phyloP scores from a whole-genome alignment of 2,888 invertebrate species.

The Philaethria dido region DNA sequence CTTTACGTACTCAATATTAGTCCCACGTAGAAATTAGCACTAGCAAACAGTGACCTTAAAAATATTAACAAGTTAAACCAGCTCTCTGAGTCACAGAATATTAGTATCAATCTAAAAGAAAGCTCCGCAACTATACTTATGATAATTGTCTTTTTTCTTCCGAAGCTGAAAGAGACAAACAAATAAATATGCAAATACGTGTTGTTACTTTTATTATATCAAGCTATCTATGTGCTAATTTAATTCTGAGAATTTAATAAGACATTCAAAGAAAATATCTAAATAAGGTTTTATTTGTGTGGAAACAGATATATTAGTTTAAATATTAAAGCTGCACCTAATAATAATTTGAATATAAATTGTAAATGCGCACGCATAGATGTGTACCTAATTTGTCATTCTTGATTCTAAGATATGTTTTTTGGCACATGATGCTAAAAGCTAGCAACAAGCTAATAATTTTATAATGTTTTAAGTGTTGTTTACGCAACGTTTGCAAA shows the following conservation, averaged over 20 bases:
- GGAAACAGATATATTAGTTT: neutral
- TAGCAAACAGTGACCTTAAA: slow-evolving; percentile 65
- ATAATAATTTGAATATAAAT: neutral
- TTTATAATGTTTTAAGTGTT: neutral
- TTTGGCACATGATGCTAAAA: neutral
- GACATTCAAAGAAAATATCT: neutral
- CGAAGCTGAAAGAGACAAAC: slow-evolving; percentile 61
- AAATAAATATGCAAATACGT: neutral
- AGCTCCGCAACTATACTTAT: slow-evolving; percentile 58
- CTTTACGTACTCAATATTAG: slow-evolving; percentile 61
- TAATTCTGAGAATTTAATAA: neutral
- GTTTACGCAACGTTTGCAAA: neutral
- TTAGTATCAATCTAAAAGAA: slow-evolving; percentile 56
- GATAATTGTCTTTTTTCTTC: slow-evolving; percentile 61
- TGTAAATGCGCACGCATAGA: neutral
- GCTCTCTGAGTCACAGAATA: slow-evolving; percentile 68
- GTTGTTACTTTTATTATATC: too few relatives aligned
- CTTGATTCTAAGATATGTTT: neutral
- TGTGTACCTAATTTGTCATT: neutral
- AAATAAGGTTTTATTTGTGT: too few relatives aligned
- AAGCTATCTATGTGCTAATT: neutral
- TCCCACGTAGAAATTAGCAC: slow-evolving; percentile 63
- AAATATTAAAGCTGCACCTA: neutral
- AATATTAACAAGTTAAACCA: slow-evolving; percentile 72
- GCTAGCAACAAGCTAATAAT: neutral